phyloP scores from a whole-genome alignment of 2,113 vertebrate genomes.

The Arenaria interpres region DNA sequence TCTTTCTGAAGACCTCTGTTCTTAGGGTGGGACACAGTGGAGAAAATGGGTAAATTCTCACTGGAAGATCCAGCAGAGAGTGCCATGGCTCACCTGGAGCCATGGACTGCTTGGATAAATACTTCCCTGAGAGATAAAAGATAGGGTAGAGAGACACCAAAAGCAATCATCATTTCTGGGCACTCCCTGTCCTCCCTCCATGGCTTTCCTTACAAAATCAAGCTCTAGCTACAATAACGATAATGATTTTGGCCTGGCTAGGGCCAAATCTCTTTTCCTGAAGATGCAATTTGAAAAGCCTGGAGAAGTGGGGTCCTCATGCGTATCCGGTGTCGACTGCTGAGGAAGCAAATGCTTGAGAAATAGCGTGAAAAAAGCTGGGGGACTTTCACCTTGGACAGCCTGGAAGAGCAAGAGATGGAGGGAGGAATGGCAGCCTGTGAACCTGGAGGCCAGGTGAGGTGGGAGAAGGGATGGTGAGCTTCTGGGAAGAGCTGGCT shows the following conservation, averaged over 20 bases:
- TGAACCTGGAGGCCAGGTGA: neutral
- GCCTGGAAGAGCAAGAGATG: neutral
- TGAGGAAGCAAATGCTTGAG: neutral
- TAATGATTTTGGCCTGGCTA: neutral
- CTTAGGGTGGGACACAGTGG: neutral
- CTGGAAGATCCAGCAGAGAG: neutral
- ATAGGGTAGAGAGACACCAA: neutral
- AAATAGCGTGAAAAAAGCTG: neutral
- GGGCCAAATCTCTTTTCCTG: neutral
- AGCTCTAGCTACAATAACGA: neutral
- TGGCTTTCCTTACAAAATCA: neutral
- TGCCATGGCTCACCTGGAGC: neutral
- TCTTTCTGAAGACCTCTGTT: neutral
- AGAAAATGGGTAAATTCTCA: neutral
- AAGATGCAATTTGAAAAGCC: neutral
- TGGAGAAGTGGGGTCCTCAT: neutral
- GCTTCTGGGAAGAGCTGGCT: neutral
- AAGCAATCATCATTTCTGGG: neutral
- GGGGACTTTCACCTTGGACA: neutral
- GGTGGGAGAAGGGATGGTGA: neutral
- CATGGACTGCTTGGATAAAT: neutral
- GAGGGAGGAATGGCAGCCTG: neutral
- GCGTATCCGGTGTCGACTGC: neutral
- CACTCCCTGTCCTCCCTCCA: neutral
- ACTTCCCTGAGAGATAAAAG: neutral